These are phyloP conservation scores for Malurus splendens DNA, from an alignment of 2,797 vertebrate genomes.

Conservation along the genomic window DNA sequence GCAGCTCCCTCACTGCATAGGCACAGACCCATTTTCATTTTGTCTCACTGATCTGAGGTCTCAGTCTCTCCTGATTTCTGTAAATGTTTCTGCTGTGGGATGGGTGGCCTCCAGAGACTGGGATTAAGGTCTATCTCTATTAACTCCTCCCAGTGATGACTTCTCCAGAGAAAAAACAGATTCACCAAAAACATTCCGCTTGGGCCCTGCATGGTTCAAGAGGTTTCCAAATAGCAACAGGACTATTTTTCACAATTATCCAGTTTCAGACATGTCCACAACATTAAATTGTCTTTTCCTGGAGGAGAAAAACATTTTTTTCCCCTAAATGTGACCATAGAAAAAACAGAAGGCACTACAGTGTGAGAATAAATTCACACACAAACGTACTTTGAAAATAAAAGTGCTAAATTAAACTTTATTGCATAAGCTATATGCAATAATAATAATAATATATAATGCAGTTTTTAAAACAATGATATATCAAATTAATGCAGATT, in stretches of 20 bases:
- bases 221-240: neutral
- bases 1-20: neutral
- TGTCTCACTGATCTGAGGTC: neutral
- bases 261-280: neutral
- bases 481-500: constrained; percentile 55
- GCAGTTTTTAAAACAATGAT: constrained; percentile 37
- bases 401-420: constrained; percentile 32
- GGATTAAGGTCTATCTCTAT: neutral
- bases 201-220: neutral
- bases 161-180: neutral
- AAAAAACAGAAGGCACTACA: neutral
- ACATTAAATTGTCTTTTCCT: constrained; percentile 17
- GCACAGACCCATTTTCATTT: neutral
- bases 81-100: neutral
- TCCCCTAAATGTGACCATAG: constrained; percentile 40
- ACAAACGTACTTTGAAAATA: constrained; percentile 30
- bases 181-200: neutral
- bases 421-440: constrained; percentile 14
- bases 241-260: constrained; percentile 4
- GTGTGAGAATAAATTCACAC: neutral
- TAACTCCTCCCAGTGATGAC: neutral
- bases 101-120: neutral
- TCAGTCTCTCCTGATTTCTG: neutral
- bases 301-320: constrained; percentile 10
- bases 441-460: too few relatives aligned